phyloP scores from a whole-genome alignment of 2,113 vertebrate species.

The Athene noctua region DNA sequence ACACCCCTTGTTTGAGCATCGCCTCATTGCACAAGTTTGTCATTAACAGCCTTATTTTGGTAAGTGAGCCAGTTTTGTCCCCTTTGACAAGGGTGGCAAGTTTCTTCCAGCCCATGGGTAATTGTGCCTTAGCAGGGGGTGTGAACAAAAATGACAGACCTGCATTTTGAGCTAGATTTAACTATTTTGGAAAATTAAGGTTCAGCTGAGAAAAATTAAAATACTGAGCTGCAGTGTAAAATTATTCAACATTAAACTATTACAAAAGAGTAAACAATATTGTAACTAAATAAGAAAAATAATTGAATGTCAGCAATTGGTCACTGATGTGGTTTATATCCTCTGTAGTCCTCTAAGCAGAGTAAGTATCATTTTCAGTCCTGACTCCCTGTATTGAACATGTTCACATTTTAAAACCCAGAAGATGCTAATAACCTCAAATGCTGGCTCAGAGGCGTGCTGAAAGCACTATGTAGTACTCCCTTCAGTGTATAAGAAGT shows the following conservation, averaged over 20 bases:
- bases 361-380: background rate
- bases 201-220: background rate
- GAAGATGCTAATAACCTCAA: background rate
- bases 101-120: background rate
- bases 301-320: background rate
- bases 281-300: background rate
- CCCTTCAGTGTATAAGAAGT: background rate
- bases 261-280: background rate
- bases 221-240: background rate
- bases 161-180: background rate
- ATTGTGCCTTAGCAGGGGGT: background rate
- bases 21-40: fast-evolving
- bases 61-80: background rate
- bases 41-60: background rate
- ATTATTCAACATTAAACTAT: background rate
- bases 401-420: background rate
- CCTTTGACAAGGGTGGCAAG: background rate
- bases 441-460: background rate
- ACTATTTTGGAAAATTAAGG: background rate
- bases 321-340: background rate
- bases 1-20: background rate
- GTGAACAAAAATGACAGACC: background rate
- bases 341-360: background rate
- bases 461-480: background rate
- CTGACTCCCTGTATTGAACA: background rate